Conservation (phyloP, 2,113 vertebrate genomes). For the Caloenas nicobarica region DNA sequence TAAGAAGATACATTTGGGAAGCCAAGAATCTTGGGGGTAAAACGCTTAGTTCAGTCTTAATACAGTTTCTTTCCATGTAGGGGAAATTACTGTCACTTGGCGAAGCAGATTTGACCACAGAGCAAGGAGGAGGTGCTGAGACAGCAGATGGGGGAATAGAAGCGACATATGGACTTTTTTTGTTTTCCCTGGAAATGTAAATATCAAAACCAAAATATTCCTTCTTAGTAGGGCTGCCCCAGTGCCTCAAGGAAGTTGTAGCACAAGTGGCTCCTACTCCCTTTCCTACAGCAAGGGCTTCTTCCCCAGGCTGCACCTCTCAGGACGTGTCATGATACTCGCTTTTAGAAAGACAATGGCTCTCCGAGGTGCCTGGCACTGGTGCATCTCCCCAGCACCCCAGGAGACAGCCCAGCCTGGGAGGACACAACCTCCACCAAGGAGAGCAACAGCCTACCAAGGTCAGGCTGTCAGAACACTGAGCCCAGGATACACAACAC, state of each 20-base stretch:
- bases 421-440: not conserved
- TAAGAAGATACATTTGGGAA: not conserved
- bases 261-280: not conserved
- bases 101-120: not conserved
- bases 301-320: not conserved
- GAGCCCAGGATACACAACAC: too few species aligned
- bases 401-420: not conserved
- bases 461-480: too few species aligned
- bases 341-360: not conserved
- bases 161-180: not conserved
- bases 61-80: not conserved
- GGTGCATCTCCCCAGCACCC: not conserved
- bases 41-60: not conserved
- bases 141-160: not conserved
- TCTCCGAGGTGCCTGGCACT: not conserved
- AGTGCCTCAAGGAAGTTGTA: not conserved
- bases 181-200: not conserved
- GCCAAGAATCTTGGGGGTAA: not conserved
- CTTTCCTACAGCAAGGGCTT: not conserved
- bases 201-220: not conserved
- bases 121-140: slow-evolving; percentile 31
- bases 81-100: not conserved
- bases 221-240: not conserved
- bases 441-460: too few species aligned
- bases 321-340: not conserved